Conservation (phyloP, 2,888 invertebrate species). For the Protula sp. region DNA sequence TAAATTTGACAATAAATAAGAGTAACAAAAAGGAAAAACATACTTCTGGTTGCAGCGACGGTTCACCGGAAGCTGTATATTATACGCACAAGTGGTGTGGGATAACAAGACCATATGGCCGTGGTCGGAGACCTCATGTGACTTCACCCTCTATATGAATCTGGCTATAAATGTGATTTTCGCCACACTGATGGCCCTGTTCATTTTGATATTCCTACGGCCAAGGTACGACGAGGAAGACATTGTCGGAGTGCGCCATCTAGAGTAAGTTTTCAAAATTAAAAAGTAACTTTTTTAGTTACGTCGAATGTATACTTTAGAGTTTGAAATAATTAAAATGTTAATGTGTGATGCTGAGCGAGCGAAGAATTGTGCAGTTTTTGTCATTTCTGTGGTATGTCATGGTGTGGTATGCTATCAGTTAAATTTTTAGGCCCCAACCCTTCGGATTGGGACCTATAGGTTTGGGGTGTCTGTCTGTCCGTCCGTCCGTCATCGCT, state of each 20-base stretch:
- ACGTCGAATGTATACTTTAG: no score
- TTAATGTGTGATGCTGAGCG: no score
- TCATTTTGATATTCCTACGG: neutral
- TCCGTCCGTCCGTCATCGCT: no score
- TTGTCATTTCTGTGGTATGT: no score
- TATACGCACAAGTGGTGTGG: conserved; percentile 26
- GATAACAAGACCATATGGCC: conserved; percentile 21
- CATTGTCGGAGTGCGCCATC: neutral
- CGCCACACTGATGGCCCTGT: conserved; percentile 10
- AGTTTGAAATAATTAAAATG: no score
- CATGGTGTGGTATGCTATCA: no score
- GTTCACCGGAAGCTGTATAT: conserved; percentile 24
- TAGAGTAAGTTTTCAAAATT: conserved; percentile 4
- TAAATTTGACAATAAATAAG: neutral
- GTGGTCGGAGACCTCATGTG: conserved; percentile 24
- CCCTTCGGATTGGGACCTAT: no score
- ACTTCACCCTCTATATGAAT: conserved; percentile 23
- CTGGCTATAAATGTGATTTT: conserved; percentile 20
- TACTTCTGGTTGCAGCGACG: conserved; percentile 17
- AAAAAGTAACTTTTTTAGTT: neutral
- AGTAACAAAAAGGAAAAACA: neutral
- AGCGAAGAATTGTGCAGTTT: no score
- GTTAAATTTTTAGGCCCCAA: no score
- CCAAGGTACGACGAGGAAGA: conserved; percentile 4
- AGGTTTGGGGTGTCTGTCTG: no score